Evolutionary conservation across 2,888 invertebrate genomes (phyloP).

Genomic region (Drosophila eohydei): DNA sequence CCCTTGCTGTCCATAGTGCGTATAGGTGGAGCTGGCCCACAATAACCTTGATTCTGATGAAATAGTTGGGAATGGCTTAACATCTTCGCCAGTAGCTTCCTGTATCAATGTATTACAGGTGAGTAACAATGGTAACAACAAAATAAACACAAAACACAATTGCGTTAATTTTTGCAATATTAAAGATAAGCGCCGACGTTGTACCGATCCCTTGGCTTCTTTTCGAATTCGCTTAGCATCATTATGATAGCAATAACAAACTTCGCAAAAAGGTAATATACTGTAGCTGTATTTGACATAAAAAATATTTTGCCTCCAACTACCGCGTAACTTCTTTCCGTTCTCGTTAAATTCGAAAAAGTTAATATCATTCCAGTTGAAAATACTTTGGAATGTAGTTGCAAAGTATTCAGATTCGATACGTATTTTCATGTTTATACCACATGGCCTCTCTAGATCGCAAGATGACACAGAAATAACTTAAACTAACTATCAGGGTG

Average conservation of each 20-base stretch:
- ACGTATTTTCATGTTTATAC: slow-evolving; percentile 59
- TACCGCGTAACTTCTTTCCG: no score
- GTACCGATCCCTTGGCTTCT: neutral
- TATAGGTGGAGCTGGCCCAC: neutral
- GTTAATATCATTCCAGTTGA: slow-evolving; percentile 16
- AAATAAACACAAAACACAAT: slow-evolving; percentile 54
- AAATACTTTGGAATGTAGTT: slow-evolving; percentile 34
- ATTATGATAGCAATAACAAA: neutral
- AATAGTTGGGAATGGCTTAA: slow-evolving; percentile 14
- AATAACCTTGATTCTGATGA: slow-evolving; percentile 6
- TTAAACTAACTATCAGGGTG: slow-evolving; percentile 1
- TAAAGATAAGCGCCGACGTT: neutral
- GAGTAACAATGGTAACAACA: slow-evolving; percentile 53
- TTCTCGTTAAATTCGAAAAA: neutral
- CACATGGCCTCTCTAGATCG: slow-evolving; percentile 50
- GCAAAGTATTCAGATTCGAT: slow-evolving; percentile 40
- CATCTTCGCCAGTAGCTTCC: slow-evolving; percentile 37
- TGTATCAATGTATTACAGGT: slow-evolving; percentile 36
- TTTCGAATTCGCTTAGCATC: neutral
- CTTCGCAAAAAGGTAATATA: neutral
- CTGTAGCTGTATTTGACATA: neutral
- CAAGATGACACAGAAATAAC: slow-evolving; percentile 19
- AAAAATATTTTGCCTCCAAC: neutral
- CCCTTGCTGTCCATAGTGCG: neutral
- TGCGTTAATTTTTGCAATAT: slow-evolving; percentile 42